These are phyloP conservation scores for Epirrita christyi DNA, from an alignment of 2,888 invertebrate genomes.

Conservation along the genomic window DNA sequence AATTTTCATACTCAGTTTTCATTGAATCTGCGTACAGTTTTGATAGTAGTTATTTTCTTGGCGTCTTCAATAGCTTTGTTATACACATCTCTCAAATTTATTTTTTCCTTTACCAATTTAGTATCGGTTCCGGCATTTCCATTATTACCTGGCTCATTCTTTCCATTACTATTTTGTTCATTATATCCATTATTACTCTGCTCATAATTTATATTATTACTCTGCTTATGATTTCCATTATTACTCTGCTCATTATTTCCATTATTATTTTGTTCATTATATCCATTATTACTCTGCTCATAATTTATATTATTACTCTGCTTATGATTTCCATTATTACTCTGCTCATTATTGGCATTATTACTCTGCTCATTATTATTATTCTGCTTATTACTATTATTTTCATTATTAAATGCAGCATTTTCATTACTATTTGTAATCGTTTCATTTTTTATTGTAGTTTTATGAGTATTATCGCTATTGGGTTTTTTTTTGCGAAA, in stretches of 20 bases:
- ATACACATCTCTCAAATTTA: conserved; percentile 58
- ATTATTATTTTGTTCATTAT: too few relatives aligned
- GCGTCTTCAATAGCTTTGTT: conserved; percentile 54
- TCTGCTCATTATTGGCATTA: too few relatives aligned
- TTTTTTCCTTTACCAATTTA: conserved; percentile 34
- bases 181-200: too few relatives aligned
- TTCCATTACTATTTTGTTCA: too few relatives aligned
- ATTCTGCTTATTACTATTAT: neutral
- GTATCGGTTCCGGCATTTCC: neutral
- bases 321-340: too few relatives aligned
- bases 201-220: too few relatives aligned
- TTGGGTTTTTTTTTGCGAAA: neutral
- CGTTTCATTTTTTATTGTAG: neutral
- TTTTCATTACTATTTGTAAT: neutral
- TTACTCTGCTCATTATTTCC: too few relatives aligned
- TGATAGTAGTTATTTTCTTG: conserved; percentile 46
- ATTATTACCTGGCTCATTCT: neutral
- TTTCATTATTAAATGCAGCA: neutral
- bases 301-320: too few relatives aligned
- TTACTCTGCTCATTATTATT: too few relatives aligned
- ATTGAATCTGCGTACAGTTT: conserved; percentile 13
- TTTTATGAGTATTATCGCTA: neutral
- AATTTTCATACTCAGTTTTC: neutral
- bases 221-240: too few relatives aligned
- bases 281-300: too few relatives aligned